phyloP scores from a whole-genome alignment of 2,888 invertebrate genomes.

The Clunio marinus region DNA sequence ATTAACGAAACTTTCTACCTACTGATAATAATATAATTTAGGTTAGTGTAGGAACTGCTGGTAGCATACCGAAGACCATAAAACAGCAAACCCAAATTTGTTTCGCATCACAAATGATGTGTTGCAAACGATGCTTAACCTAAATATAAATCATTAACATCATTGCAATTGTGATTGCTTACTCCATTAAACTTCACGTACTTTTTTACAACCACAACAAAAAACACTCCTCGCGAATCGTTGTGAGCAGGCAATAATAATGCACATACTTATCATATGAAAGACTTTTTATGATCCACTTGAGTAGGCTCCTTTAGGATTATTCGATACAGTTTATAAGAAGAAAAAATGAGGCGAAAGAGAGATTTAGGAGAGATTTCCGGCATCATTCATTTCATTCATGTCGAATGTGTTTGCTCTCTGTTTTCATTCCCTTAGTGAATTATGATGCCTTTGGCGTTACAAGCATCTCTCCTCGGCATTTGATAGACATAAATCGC shows the following conservation, averaged over 20 bases:
- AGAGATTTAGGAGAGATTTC: slow-evolving; percentile 12
- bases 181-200: background rate
- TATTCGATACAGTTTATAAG: background rate
- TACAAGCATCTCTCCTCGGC: background rate
- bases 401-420: slow-evolving; percentile 8
- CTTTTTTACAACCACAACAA: background rate
- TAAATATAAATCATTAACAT: background rate
- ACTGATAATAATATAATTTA: too few species aligned
- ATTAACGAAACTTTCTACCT: too few species aligned
- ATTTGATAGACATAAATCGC: slow-evolving; percentile 9
- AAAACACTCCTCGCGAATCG: background rate
- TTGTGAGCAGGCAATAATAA: background rate
- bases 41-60: too few species aligned
- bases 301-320: background rate
- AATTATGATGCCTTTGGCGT: slow-evolving; percentile 22
- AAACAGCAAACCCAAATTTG: background rate
- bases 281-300: background rate
- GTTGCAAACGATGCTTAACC: background rate
- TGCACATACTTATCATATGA: background rate
- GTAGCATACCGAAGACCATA: background rate
- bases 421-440: background rate
- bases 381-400: slow-evolving; percentile 19
- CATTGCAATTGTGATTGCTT: background rate
- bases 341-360: background rate
- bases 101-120: background rate